Evolutionary conservation across 1,140 invertebrate genomes (phyloP).

Genomic region (Linepithema humile): DNA sequence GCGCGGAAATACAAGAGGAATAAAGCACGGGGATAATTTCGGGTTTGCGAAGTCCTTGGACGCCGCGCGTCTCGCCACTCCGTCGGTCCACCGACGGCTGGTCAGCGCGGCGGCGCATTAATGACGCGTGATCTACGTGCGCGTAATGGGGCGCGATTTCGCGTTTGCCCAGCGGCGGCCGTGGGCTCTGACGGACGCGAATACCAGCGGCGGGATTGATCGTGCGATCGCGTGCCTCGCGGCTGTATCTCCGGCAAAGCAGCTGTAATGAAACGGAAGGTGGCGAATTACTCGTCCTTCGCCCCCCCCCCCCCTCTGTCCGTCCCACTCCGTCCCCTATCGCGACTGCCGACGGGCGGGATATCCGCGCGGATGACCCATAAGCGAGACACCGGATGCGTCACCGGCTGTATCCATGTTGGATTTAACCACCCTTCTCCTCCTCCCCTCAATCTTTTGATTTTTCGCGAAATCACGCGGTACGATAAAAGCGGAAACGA

Average conservation of each 20-base stretch:
- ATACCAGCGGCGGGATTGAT: slow-evolving; percentile 73
- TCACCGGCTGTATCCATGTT: slow-evolving; percentile 31
- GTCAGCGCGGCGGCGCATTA: neutral
- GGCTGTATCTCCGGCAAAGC: slow-evolving; percentile 65
- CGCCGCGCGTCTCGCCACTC: neutral
- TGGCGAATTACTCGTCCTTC: slow-evolving; percentile 66
- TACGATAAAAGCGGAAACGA: slow-evolving; percentile 13
- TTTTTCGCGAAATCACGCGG: neutral
- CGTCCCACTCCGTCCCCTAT: neutral
- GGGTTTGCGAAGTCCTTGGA: neutral
- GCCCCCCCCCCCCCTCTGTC: neutral
- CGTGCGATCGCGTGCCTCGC: slow-evolving; percentile 71
- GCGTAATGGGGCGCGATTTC: slow-evolving; percentile 64
- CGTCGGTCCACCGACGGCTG: neutral
- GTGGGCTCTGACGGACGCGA: slow-evolving; percentile 59
- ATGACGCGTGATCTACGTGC: slow-evolving; percentile 59
- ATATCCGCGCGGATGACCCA: slow-evolving; percentile 34
- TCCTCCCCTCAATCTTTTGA: slow-evolving; percentile 55
- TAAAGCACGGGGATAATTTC: no score
- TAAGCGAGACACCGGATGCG: neutral
- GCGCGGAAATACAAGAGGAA: no score
- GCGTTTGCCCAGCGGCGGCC: slow-evolving; percentile 36
- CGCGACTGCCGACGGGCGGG: neutral
- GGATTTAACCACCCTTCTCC: no score
- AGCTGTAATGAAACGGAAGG: slow-evolving; percentile 70